Conservation (phyloP, 2,888 invertebrate genomes). For the Volucella inflata region DNA sequence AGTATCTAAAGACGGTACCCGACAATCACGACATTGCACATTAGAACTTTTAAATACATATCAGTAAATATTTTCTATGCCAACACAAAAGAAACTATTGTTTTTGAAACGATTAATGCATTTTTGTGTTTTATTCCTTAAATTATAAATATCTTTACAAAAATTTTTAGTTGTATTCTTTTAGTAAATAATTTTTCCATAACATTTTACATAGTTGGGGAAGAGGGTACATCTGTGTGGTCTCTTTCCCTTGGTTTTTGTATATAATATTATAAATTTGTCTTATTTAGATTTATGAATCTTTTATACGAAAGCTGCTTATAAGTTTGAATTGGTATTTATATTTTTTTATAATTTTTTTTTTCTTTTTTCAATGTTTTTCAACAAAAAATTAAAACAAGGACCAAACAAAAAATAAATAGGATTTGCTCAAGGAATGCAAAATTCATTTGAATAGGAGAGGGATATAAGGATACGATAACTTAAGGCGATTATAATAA, state of each 20-base stretch:
- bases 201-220: conserved; percentile 74
- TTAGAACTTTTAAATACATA: neutral
- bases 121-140: conserved; percentile 72
- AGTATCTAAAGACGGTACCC: no score
- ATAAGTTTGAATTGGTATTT: conserved; percentile 44
- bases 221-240: conserved; percentile 43
- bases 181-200: conserved; percentile 72
- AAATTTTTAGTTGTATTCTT: conserved; percentile 52
- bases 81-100: conserved; percentile 32
- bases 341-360: conserved; percentile 18
- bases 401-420: conserved; percentile 47
- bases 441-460: conserved; percentile 45
- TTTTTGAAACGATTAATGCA: conserved; percentile 70
- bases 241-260: conserved; percentile 50
- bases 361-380: conserved; percentile 27
- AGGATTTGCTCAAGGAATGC: conserved; percentile 59
- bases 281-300: conserved; percentile 59
- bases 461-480: no score
- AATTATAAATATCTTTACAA: conserved; percentile 75
- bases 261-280: conserved; percentile 73
- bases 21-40: no score
- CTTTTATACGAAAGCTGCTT: conserved; percentile 53
- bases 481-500: no score
- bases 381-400: conserved; percentile 16
- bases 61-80: neutral